A percentile compares a stretch with the other conserved stretches of the same genome.
Conservation (phyloP, 2,888 invertebrate genomes). For the Kryphioiulus occultus region DNA sequence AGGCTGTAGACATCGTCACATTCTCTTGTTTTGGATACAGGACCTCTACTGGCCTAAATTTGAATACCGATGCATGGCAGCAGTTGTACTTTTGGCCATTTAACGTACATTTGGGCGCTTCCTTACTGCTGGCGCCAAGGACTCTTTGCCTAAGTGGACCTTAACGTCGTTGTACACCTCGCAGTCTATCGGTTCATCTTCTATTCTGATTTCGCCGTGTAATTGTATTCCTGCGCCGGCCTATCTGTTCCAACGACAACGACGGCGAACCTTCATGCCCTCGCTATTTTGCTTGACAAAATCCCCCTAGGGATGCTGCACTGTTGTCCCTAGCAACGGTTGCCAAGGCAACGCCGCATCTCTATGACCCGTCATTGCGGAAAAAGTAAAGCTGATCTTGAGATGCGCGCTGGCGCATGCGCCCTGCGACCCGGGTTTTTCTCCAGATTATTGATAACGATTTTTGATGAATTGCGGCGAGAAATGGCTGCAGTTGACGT, state of each 20-base stretch:
- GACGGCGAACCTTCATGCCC: neutral
- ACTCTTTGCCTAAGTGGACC: too few species aligned
- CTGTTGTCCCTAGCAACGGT: conserved; percentile 20
- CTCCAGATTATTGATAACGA: neutral
- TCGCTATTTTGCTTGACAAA: conserved; percentile 15
- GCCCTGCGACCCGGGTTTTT: neutral
- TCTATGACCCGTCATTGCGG: conserved; percentile 32
- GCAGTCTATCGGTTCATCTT: neutral
- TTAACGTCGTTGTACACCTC: neutral
- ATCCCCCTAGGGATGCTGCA: neutral
- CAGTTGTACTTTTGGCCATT: too few species aligned
- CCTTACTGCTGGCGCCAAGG: too few species aligned
- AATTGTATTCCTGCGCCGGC: neutral
- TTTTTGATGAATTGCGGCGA: neutral
- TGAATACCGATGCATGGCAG: too few species aligned
- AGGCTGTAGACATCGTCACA: too few species aligned
- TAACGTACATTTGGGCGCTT: too few species aligned
- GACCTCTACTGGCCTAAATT: too few species aligned
- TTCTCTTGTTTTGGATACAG: too few species aligned
- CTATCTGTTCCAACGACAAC: neutral
- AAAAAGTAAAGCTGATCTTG: conserved; percentile 36
- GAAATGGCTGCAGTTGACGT: neutral
- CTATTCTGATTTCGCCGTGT: neutral
- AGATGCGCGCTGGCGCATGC: neutral
- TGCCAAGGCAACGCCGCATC: conserved; percentile 16